phyloP scores from a whole-genome alignment of 2,113 vertebrate genomes.

The Dunckerocampus dactyliophorus region DNA sequence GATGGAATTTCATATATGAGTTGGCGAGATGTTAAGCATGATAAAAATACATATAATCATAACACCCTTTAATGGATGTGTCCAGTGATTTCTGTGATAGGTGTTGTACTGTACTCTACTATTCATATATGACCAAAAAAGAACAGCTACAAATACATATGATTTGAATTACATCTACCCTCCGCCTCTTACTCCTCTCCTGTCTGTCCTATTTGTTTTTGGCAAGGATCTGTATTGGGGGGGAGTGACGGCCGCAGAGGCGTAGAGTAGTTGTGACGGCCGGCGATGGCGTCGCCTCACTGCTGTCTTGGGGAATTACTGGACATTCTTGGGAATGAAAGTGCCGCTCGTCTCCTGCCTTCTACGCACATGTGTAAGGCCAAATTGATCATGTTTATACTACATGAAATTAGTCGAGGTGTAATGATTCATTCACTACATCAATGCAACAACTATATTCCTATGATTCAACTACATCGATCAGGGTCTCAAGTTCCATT shows the following conservation, averaged over 20 bases:
- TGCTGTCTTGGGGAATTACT: constrained; percentile 62
- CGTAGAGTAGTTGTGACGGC: constrained; percentile 66
- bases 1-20: constrained; percentile 53
- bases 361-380: background rate
- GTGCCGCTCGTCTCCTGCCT: constrained; percentile 22
- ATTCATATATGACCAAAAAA: constrained; percentile 31
- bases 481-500: too few relatives aligned
- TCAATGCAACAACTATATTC: too few relatives aligned
- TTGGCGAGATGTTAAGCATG: constrained; percentile 23
- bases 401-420: background rate
- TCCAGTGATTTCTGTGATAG: background rate
- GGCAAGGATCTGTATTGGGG: constrained; percentile 18
- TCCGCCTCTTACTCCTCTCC: constrained; percentile 4
- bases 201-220: constrained; percentile 23
- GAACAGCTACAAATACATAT: constrained; percentile 17
- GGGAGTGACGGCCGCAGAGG: constrained; percentile 44
- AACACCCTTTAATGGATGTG: constrained; percentile 4
- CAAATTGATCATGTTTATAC: background rate
- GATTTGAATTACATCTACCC: constrained; percentile 5
- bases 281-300: constrained; percentile 58
- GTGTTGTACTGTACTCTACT: too few relatives aligned
- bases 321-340: constrained; percentile 31
- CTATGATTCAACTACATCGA: too few relatives aligned
- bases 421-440: too few relatives aligned
- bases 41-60: constrained; percentile 5